Conservation (phyloP, 2,113 vertebrate species). For the Apistogramma diplotaenia region DNA sequence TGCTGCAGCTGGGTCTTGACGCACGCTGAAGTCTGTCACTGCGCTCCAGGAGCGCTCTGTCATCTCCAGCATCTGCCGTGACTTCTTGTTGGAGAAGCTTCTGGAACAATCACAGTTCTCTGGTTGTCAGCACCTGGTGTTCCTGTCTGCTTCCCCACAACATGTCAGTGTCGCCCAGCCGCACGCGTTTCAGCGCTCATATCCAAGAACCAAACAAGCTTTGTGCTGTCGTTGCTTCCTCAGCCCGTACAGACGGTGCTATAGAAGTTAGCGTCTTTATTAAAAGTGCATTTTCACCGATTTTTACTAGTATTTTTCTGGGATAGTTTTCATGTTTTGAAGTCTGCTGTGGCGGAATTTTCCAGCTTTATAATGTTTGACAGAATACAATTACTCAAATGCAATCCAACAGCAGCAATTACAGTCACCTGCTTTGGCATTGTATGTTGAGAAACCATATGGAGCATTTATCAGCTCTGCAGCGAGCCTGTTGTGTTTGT, state of each 20-base stretch:
- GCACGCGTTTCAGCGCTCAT: background rate
- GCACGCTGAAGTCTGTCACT: constrained; percentile 61
- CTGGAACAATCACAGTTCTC: constrained; percentile 61
- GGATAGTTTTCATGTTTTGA: rapidly evolving
- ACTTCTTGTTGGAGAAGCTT: constrained; percentile 59
- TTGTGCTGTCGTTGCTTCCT: background rate
- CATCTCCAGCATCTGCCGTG: constrained; percentile 64
- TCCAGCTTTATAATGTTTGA: background rate
- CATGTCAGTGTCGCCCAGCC: constrained; percentile 6
- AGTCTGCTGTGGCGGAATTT: background rate
- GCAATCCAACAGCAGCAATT: background rate
- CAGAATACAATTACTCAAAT: background rate
- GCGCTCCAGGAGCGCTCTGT: constrained; percentile 49
- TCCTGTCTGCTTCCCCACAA: constrained; percentile 49
- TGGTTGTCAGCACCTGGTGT: constrained; percentile 66
- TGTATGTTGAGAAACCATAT: constrained; percentile 23
- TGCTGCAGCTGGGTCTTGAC: constrained; percentile 57
- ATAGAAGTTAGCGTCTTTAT: background rate
- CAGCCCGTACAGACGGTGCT: background rate
- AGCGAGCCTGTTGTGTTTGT: background rate
- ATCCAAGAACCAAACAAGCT: background rate
- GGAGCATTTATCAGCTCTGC: constrained; percentile 17
- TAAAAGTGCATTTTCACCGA: background rate
- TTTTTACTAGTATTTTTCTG: background rate
- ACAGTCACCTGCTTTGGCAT: constrained; percentile 17